Percentiles rank a stretch among this genome's conserved stretches.
Conservation (phyloP, 1,140 invertebrate species). For the Pseudomyrmex gracilis region DNA sequence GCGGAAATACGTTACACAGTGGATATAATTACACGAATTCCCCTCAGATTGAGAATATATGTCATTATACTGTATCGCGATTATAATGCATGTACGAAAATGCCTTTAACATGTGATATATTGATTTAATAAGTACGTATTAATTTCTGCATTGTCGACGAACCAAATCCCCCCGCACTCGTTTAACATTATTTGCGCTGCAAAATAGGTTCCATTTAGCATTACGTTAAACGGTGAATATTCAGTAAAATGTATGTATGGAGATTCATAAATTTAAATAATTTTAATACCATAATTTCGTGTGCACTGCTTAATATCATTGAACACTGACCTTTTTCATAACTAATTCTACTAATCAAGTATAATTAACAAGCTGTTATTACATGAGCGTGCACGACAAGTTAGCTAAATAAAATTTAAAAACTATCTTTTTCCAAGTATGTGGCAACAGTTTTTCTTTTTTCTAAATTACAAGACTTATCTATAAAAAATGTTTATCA, state of each 20-base stretch:
- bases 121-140: constrained; percentile 60
- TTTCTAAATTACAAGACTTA: too few species aligned
- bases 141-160: constrained; percentile 42
- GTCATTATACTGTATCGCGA: constrained; percentile 24
- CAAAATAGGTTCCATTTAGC: constrained; percentile 27
- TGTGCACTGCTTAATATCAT: background rate
- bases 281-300: constrained; percentile 8
- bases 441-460: too few species aligned
- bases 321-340: background rate
- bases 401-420: too few species aligned
- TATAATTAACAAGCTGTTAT: too few species aligned
- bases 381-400: too few species aligned
- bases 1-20: constrained; percentile 1
- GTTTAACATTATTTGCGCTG: constrained; percentile 43
- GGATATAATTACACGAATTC: constrained; percentile 34
- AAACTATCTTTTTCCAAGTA: too few species aligned
- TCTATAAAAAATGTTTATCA: too few species aligned
- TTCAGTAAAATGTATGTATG: background rate
- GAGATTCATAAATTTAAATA: constrained; percentile 27
- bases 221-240: constrained; percentile 1
- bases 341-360: background rate
- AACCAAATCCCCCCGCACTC: constrained; percentile 8
- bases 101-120: constrained; percentile 59
- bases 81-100: constrained; percentile 33
- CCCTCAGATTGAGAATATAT: constrained; percentile 33